Evolutionary conservation across 2,113 vertebrate genomes (phyloP).

Genomic region (Cercopithecus mona): DNA sequence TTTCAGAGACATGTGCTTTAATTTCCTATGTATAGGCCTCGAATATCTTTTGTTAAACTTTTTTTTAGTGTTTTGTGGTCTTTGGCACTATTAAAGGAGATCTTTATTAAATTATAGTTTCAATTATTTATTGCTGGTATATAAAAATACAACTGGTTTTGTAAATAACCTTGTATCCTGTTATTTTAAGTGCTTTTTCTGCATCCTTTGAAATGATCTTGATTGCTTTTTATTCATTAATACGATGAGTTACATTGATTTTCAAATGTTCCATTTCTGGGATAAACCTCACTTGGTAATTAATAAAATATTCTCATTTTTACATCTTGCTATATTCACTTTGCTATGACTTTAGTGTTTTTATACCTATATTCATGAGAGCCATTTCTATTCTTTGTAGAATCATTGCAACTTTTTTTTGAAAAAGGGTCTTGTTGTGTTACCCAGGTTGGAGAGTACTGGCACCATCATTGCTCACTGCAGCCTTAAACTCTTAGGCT

Average conservation of each 20-base stretch:
- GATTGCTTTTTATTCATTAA: neutral
- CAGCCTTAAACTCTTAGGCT: too few species aligned
- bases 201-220: neutral
- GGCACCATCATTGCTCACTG: too few species aligned
- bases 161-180: neutral
- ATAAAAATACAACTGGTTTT: neutral
- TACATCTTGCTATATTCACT: neutral
- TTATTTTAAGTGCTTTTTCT: neutral
- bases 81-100: neutral
- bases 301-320: neutral
- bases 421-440: too few species aligned
- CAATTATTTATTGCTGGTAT: neutral
- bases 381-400: neutral
- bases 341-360: neutral
- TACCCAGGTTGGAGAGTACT: too few species aligned
- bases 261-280: neutral
- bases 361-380: neutral
- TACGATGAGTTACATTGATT: neutral
- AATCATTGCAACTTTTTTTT: neutral
- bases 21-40: neutral
- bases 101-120: neutral
- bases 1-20: neutral
- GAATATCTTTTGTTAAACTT: neutral
- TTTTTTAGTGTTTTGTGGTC: neutral
- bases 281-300: neutral